Percentiles rank a stretch among this genome's conserved stretches.
phyloP scores from a whole-genome alignment of 1,140 invertebrate genomes.

The Temnothorax nylanderi region DNA sequence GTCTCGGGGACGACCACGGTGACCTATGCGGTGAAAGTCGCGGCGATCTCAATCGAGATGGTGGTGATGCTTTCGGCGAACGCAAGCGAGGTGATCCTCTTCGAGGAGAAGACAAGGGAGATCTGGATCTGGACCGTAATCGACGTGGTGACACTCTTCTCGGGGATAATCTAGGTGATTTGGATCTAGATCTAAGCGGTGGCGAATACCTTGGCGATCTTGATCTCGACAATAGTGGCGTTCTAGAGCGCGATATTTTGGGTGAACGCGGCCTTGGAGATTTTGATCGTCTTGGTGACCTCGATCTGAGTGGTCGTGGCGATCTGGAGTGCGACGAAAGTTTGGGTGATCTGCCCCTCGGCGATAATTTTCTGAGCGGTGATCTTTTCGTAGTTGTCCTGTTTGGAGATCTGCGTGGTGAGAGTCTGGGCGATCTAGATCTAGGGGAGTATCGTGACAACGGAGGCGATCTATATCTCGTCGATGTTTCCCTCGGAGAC shows the following conservation, averaged over 20 bases:
- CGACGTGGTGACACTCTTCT: constrained; percentile 63
- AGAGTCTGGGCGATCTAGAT: constrained; percentile 68
- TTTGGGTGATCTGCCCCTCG: constrained; percentile 69
- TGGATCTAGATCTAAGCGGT: constrained; percentile 61
- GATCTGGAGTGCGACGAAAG: constrained; percentile 67
- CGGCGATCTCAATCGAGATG: constrained; percentile 67
- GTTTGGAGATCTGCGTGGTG: constrained; percentile 74
- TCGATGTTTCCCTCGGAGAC: constrained; percentile 64
- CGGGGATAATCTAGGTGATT: constrained; percentile 71
- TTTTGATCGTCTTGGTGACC: constrained; percentile 70
- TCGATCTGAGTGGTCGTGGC: constrained; percentile 62
- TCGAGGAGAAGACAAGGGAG: constrained; percentile 70
- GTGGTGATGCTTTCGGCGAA: constrained; percentile 72
- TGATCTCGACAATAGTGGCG: constrained; percentile 64
- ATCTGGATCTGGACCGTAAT: constrained; percentile 65
- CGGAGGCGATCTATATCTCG: constrained; percentile 75
- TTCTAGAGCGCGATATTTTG: constrained; percentile 67
- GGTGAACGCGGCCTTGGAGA: constrained; percentile 53
- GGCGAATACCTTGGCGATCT: constrained; percentile 69
- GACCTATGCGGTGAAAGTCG: constrained; percentile 72
- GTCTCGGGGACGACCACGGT: constrained; percentile 80
- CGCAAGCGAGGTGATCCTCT: constrained; percentile 60
- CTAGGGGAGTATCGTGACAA: constrained; percentile 73
- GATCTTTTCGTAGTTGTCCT: constrained; percentile 70
- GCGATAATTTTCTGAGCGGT: constrained; percentile 69